phyloP scores from a whole-genome alignment of 2,797 vertebrate species.

The Mormyrops attenuatus region DNA sequence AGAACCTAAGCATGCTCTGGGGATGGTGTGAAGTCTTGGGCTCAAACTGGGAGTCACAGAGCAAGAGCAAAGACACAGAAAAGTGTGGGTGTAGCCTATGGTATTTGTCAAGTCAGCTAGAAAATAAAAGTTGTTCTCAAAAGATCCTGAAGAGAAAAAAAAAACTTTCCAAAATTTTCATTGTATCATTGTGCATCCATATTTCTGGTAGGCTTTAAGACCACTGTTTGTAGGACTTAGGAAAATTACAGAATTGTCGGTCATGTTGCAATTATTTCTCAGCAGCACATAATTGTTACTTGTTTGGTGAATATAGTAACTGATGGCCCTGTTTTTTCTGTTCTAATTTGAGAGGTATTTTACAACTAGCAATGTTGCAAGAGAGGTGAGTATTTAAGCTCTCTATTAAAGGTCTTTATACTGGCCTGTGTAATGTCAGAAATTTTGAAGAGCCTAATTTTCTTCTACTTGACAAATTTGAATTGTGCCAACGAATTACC shows the following conservation, averaged over 20 bases:
- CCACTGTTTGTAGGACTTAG: not conserved
- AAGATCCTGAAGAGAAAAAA: not conserved
- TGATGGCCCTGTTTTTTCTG: not conserved
- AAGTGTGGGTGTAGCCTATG: constrained; percentile 51
- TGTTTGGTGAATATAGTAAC: not conserved
- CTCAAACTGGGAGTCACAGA: constrained; percentile 22
- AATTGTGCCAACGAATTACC: not conserved
- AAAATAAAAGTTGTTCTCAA: constrained; percentile 20
- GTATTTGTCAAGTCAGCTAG: constrained; percentile 24
- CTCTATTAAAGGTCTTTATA: not conserved
- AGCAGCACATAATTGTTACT: not conserved
- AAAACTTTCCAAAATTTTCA: not conserved
- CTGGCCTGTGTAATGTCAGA: not conserved
- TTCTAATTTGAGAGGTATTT: constrained; percentile 4
- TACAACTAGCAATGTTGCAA: not conserved
- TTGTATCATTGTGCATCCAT: not conserved
- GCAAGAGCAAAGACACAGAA: constrained; percentile 52
- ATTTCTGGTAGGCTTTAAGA: not conserved
- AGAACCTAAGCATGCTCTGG: not conserved
- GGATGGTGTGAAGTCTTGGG: not conserved
- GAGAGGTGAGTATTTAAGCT: not conserved
- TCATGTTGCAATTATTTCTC: not conserved
- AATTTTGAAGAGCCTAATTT: not conserved
- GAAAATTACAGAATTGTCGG: not conserved
- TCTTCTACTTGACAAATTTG: not conserved